Evolutionary conservation across 2,113 vertebrate species (phyloP), one percentile per base, ranked within the genome.

Genomic region (Eulacestoma nigropectus): DNA sequence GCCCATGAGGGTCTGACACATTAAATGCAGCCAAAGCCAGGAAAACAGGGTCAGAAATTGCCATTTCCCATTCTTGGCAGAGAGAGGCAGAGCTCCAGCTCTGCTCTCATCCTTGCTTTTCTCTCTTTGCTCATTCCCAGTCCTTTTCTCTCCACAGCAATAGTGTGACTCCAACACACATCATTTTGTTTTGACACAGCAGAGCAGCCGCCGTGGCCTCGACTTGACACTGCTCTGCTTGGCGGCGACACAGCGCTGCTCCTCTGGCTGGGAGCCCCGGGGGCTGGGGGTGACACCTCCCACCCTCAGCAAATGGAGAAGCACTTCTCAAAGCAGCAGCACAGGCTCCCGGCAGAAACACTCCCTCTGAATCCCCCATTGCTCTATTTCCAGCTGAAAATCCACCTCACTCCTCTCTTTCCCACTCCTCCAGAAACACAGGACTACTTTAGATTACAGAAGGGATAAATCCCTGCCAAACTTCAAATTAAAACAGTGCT

Each of bases 41-140:
- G 52, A 81, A 91, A 93, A 81, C 0, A 0, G 64, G 59, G 57
- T 87, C 90, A 79, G 62, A 83, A 91, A 84, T 42, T 56, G 44
- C 65, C 3, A 7, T 76, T 84, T 63, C 32, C 57, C 62, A 69
- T 84, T 27, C 39, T 62, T 60, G 57, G 70, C 90, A 78, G 59
- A 72, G 50, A 62, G 37, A 90, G 37, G 33, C 53, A 65, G 74
- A 92, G 62, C 69, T 89, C 42, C 26, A 10, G 49, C 82, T 78
- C 64, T 0, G 0, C 69, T 41, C 59, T 60, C 57, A 60, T 69
- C 57, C 63, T 69, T 9, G 2, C 64, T 77, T 76, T 80, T 87
- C 91, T 78, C 55, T 56, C 49, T 72, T 94, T 91, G 94, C 91
- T 89, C 91, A 91, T 94, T 96, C 87, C 59, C 91, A 96, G 90